Base-by-base conservation (phyloP, 2,888 invertebrate genomes). In the Cylindroiulus punctatus region DNA sequence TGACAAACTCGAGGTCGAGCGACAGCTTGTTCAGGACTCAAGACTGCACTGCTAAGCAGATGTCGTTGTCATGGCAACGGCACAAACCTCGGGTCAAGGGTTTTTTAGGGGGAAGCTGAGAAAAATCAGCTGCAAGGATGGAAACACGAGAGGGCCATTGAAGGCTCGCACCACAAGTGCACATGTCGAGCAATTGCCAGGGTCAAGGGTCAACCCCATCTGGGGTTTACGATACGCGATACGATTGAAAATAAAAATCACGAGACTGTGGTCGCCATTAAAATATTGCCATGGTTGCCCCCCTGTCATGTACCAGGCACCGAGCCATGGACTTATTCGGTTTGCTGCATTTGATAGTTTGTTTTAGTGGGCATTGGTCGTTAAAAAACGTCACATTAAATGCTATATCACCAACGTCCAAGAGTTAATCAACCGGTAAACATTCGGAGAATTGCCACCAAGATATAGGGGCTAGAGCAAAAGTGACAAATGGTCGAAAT, bases 101-200 rank as follows among this genome's bases (percentile, higher is more conserved):
- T 26, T 26, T 65, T 52, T 65, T 26, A 10, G 8, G 8, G 65
- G 26, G 65, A 26, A 7, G 22, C 7, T 4, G 65, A 65, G 26
- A 65, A 65, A 65, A 65, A 65, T 65, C 65, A 65, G 65, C 65
- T 65, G 65, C 65, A 26, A 36, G 26, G 65, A 65, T 26, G 65
- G 26, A 26, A 65, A 65, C 26, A 26, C 0, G 26, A 26, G 65
- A 65, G 22, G 65, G 4, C 10, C 22, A 5, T 26, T n/a, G 26
- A 12, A 26, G 22, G 22, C 10, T 26, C 26, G 26, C 12, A n/a
- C 7, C n/a, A 7, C 65, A 65, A 8, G 26, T 10, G 65, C 65
- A 65, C 65, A 26, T 65, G 65, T 12, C 12, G 10, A 8, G 65
- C 65, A 65, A 65, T 65, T 65, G 10, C 65, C 5, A 65, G 26